phyloP scores from a whole-genome alignment of 2,797 vertebrate genomes.

The Otolemur crassicaudatus region DNA sequence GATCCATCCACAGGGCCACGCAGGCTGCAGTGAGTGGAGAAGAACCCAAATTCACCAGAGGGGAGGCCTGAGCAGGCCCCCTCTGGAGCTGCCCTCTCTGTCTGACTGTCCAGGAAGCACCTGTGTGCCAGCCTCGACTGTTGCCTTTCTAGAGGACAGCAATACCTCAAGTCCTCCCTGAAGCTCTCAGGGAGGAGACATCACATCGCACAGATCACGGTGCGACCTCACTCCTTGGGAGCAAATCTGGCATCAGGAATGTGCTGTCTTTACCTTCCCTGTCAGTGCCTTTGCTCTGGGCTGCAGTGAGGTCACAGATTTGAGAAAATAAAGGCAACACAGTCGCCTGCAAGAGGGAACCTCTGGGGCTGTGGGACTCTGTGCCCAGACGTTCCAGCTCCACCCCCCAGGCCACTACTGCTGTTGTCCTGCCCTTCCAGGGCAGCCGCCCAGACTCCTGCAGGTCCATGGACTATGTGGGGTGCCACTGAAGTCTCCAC shows the following conservation, averaged over 20 bases:
- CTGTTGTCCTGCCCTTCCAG: neutral
- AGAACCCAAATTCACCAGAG: neutral
- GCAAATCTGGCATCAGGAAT: neutral
- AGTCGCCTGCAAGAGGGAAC: neutral
- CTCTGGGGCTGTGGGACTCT: neutral
- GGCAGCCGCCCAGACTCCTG: neutral
- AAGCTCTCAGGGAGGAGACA: neutral
- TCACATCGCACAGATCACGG: too few species aligned
- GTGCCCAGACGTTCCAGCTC: neutral
- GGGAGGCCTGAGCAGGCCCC: too few species aligned
- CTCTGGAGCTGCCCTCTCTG: accelerated
- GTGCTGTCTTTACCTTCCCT: neutral
- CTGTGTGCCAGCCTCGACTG: accelerated
- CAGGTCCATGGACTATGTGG: neutral
- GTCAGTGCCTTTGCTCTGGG: neutral
- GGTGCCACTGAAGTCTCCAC: neutral
- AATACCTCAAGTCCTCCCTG: neutral
- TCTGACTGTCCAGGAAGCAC: neutral
- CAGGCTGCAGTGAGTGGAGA: neutral
- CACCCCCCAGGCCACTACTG: too few species aligned
- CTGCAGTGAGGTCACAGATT: neutral
- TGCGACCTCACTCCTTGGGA: neutral
- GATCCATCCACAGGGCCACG: neutral
- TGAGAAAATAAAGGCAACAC: neutral
- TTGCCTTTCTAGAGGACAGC: neutral